A percentile compares a stretch with the other conserved stretches of the same genome.
Evolutionary conservation across 2,888 invertebrate genomes (phyloP).

Genomic region (Nomada lathburiana): DNA sequence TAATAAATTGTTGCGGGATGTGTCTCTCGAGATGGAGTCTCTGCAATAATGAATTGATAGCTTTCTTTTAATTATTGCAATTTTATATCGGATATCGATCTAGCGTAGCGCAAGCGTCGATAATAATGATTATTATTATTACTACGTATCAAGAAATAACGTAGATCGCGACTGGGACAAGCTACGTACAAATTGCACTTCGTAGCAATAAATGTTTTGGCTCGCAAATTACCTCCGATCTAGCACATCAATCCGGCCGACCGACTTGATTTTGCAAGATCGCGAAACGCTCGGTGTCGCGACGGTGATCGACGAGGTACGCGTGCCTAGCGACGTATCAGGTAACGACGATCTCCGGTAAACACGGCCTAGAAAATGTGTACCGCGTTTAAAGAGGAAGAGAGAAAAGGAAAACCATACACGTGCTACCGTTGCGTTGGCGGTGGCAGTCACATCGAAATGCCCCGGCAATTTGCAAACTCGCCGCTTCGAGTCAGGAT

Average conservation of each 20-base stretch:
- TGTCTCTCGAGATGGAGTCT: too few relatives aligned
- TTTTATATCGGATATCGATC: too few relatives aligned
- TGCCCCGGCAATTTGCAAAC: conserved; percentile 59
- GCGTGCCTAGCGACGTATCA: neutral
- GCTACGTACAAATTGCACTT: too few relatives aligned
- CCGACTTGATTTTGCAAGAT: neutral
- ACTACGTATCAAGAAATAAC: too few relatives aligned
- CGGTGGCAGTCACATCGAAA: conserved; percentile 17
- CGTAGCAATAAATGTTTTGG: neutral
- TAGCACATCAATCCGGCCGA: neutral
- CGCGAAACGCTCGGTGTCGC: neutral
- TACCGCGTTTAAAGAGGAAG: neutral
- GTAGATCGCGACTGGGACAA: too few relatives aligned
- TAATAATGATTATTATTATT: too few relatives aligned
- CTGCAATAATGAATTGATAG: too few relatives aligned
- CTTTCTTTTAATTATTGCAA: too few relatives aligned
- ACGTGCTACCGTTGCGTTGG: neutral
- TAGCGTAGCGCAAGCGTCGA: too few relatives aligned
- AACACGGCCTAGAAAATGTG: neutral
- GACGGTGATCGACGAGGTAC: neutral
- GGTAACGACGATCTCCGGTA: neutral
- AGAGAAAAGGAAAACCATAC: neutral
- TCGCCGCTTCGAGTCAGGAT: conserved; percentile 44
- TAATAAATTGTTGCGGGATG: too few relatives aligned
- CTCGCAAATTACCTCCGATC: neutral